phyloP scores from a whole-genome alignment of 2,888 invertebrate genomes.

The Colletes collaris region DNA sequence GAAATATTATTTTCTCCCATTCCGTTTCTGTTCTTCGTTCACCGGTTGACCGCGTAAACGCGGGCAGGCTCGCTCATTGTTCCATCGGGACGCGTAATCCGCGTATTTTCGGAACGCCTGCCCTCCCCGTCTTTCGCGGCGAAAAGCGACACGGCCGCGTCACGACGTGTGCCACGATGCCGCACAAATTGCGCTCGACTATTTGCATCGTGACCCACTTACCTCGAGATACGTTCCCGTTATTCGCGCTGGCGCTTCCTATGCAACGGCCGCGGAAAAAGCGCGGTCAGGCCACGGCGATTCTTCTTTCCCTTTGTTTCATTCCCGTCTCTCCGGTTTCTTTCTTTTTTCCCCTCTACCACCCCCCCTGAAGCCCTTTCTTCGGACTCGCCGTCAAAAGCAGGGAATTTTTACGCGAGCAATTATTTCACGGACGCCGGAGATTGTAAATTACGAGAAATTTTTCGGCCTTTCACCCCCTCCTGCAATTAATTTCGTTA shows the following conservation, averaged over 20 bases:
- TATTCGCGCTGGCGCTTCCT: conserved; percentile 48
- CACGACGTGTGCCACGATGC: conserved; percentile 39
- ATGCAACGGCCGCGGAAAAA: conserved; percentile 38
- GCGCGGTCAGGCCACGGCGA: conserved; percentile 18
- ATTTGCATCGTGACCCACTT: conserved; percentile 71
- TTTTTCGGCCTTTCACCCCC: conserved; percentile 31
- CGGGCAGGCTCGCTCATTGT: conserved; percentile 53
- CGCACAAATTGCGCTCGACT: conserved; percentile 63
- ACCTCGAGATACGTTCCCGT: conserved; percentile 61
- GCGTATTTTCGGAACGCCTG: conserved; percentile 59
- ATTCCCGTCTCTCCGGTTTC: background rate
- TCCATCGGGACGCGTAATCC: conserved; percentile 55
- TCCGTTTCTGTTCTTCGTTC: background rate
- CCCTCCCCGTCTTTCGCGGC: conserved; percentile 34
- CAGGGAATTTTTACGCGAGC: conserved; percentile 34
- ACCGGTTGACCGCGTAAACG: conserved; percentile 39
- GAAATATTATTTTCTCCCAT: conserved; percentile 29
- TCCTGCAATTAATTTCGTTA: conserved; percentile 39
- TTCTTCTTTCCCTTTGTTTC: background rate
- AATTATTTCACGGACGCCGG: conserved; percentile 35
- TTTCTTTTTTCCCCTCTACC: too few relatives aligned
- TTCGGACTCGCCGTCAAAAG: background rate
- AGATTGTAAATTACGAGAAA: conserved; percentile 34
- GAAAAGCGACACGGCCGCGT: conserved; percentile 44
- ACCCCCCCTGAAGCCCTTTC: background rate